Base-by-base conservation (phyloP, 2,113 vertebrate genomes). In the Cinclus mexicanus region DNA sequence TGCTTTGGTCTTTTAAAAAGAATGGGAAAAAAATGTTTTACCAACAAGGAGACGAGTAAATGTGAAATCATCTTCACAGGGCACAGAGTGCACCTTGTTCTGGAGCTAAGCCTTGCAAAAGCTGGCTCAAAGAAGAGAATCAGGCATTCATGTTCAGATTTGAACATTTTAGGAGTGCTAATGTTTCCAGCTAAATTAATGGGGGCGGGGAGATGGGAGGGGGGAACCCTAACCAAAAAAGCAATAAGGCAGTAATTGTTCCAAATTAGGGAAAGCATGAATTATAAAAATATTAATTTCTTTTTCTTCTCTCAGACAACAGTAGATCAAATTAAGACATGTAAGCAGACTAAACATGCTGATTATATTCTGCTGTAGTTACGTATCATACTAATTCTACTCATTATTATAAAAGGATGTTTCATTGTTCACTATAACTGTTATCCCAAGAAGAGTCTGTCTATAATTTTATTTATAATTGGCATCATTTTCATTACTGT, bases 341-440 rank as follows among this genome's bases (percentile, higher is more conserved):
- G 44, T 93, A 86, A 90, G 76, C 94, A 96, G 65, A 79, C 83
- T 92, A 90, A 95, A 94, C 76, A 39, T 55, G 90, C 95, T 96
- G 83, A 90, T 86, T 90, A 87, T 96, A 89, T 95, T 94, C 90
- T 96, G 70, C 90, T 95, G 49, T 89, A 92, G 94, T 83, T 95
- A 59, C 1, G 33, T 82, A 94, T 91, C 52, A 94, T 95, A 92
- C 91, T 96, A 96, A 96, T 93, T 94, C 90, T 94, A 89, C 82
- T 96, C 50, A 72, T 95, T 25, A 81, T 91, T 89, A 88, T 93
- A 93, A 94, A 83, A 92, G 53, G 88, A 84, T 94, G 92, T 94
- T 96, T 97, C 80, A 75, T 93, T 96, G 90, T 94, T 89, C 46
- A 92, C 55, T 92, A 75, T 92, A 95, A 95, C 75, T 97, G 94